Percentiles rank a stretch among this genome's conserved stretches.
Conservation (phyloP, 2,888 invertebrate genomes). For the Sinelater perroti region DNA sequence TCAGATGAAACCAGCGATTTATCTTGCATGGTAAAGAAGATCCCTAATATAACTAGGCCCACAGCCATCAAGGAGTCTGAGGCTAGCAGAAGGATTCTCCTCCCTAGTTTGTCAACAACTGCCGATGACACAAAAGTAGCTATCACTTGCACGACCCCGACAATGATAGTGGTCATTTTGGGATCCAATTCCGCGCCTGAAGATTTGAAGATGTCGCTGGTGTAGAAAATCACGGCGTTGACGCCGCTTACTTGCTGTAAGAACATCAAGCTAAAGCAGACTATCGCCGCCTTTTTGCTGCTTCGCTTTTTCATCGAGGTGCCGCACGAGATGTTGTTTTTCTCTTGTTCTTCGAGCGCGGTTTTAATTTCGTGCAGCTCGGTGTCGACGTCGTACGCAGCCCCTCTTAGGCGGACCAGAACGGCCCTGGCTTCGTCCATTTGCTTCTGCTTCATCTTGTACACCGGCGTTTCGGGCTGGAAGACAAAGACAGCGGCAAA, state of each 20-base stretch:
- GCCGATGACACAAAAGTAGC: conserved; percentile 79
- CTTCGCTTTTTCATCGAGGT: conserved; percentile 63
- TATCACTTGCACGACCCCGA: conserved; percentile 84
- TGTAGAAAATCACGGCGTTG: conserved; percentile 85
- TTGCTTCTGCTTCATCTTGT: conserved; percentile 70
- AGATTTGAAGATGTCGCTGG: conserved; percentile 75
- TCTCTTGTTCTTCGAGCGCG: conserved; percentile 64
- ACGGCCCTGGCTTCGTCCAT: conserved; percentile 74
- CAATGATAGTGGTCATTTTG: conserved; percentile 75
- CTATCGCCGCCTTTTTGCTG: conserved; percentile 72
- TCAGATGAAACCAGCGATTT: conserved; percentile 52
- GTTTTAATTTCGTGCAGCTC: conserved; percentile 72
- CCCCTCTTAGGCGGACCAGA: conserved; percentile 77
- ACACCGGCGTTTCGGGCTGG: conserved; percentile 89
- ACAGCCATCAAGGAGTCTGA: conserved; percentile 77
- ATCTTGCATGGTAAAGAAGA: conserved; percentile 70
- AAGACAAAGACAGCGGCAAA: conserved; percentile 78
- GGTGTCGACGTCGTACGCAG: conserved; percentile 73
- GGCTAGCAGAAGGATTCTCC: conserved; percentile 76
- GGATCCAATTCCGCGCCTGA: conserved; percentile 69
- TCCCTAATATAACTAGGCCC: conserved; percentile 74
- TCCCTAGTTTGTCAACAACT: conserved; percentile 82
- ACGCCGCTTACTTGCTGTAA: conserved; percentile 89
- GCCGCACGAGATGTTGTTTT: conserved; percentile 65
- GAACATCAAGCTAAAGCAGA: conserved; percentile 83